phyloP scores from a whole-genome alignment of 2,888 invertebrate genomes.

The Ophion slaviceki region DNA sequence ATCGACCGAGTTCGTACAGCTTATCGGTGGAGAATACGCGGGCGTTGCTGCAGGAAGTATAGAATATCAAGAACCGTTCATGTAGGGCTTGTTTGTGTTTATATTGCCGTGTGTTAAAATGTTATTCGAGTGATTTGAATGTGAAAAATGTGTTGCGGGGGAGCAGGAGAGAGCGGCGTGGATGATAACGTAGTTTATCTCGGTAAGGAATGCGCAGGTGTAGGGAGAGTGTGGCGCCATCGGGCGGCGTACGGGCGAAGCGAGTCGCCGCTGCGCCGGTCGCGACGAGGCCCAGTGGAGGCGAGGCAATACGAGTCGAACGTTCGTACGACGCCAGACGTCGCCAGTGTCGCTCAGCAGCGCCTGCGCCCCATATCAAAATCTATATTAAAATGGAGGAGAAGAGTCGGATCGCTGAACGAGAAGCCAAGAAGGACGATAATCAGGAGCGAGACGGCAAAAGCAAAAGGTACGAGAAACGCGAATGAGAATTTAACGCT shows the following conservation, averaged over 20 bases:
- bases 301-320: not conserved
- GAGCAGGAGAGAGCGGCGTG: not conserved
- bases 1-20: not conserved
- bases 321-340: slow-evolving; percentile 41
- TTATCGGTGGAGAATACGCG: not conserved
- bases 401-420: slow-evolving; percentile 83
- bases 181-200: not conserved
- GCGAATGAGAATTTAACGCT: slow-evolving; percentile 22
- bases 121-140: not conserved
- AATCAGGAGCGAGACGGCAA: slow-evolving; percentile 83
- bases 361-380: slow-evolving; percentile 70
- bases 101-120: not conserved
- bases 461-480: slow-evolving; percentile 83
- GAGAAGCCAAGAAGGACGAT: slow-evolving; percentile 84
- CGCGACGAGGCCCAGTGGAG: not conserved
- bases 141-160: not conserved
- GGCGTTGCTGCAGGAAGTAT: not conserved
- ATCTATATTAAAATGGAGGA: slow-evolving; percentile 84
- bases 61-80: not conserved
- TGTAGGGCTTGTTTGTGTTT: not conserved
- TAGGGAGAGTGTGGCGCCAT: not conserved
- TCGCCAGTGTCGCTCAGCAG: slow-evolving; percentile 46
- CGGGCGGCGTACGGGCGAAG: not conserved
- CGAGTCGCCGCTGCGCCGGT: not conserved
- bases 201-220: not conserved